Conservation (phyloP, 2,113 vertebrate genomes). For the Hippocampus zosterae region DNA sequence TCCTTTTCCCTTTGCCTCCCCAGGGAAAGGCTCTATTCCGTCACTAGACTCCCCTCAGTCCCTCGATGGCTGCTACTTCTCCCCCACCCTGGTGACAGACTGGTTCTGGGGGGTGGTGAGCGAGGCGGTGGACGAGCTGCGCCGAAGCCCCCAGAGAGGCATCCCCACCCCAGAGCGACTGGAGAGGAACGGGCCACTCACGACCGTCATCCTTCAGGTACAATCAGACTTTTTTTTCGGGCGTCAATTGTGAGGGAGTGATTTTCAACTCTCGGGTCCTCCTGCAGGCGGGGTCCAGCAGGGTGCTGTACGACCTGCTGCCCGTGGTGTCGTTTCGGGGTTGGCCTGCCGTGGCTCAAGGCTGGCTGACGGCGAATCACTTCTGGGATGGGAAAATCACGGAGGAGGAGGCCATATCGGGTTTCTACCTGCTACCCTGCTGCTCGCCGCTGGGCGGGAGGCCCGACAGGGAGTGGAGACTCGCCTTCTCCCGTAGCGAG, state of each 20-base stretch:
- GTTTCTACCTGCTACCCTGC: conserved; percentile 83
- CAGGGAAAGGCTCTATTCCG: conserved; percentile 55
- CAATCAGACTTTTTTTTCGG: neutral
- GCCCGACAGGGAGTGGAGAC: conserved; percentile 77
- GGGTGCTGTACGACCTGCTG: conserved; percentile 81
- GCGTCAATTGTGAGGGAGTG: too few species aligned
- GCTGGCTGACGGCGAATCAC: conserved; percentile 79
- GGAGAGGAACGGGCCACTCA: conserved; percentile 73
- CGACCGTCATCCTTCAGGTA: conserved; percentile 73
- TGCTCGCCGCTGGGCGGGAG: conserved; percentile 67
- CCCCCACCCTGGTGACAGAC: conserved; percentile 71
- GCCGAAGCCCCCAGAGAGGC: conserved; percentile 71
- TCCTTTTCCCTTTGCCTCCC: fast-evolving
- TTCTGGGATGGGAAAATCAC: conserved; percentile 84
- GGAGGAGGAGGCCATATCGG: conserved; percentile 75
- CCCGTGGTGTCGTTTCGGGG: conserved; percentile 82
- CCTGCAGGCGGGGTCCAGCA: conserved; percentile 67
- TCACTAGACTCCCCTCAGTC: conserved; percentile 66
- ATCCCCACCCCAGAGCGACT: conserved; percentile 71
- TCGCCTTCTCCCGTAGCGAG: conserved; percentile 84
- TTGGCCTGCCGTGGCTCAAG: conserved; percentile 80
- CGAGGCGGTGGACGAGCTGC: conserved; percentile 67
- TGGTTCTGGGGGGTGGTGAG: conserved; percentile 77
- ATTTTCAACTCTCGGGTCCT: neutral
- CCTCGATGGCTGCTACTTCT: conserved; percentile 75